Evolutionary conservation across 2,113 vertebrate genomes (phyloP).

Genomic region (Dendropsophus ebraccatus): DNA sequence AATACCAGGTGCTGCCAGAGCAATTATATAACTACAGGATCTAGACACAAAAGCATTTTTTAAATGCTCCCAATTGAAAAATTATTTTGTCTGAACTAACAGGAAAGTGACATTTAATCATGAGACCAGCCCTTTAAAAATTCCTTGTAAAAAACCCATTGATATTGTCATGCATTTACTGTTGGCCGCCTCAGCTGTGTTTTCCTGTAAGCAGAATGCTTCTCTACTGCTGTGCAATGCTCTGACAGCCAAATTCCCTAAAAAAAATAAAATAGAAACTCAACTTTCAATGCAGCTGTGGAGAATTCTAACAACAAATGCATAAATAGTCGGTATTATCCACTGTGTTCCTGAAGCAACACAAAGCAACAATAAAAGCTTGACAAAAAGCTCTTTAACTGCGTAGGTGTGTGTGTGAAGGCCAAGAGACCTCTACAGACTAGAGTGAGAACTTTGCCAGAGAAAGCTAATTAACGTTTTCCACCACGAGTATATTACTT

Average conservation of each 20-base stretch:
- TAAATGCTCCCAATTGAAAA: no score
- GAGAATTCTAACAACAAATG: constrained; percentile 49
- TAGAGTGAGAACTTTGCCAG: constrained; percentile 30
- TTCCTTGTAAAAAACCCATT: background rate
- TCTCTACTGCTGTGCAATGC: background rate
- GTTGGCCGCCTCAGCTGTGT: background rate
- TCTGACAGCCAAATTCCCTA: constrained; percentile 32
- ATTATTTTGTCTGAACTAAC: no score
- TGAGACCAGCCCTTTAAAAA: background rate
- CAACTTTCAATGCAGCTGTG: constrained; percentile 29
- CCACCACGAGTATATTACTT: constrained; percentile 28
- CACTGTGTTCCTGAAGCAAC: constrained; percentile 7
- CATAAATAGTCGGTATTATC: constrained; percentile 32
- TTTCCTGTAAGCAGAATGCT: background rate
- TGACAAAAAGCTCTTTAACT: constrained; percentile 1
- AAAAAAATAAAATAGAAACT: background rate
- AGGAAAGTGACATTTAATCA: no score
- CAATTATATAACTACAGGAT: no score
- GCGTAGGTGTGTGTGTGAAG: constrained; percentile 31
- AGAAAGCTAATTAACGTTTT: constrained; percentile 35
- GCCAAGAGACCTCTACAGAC: constrained; percentile 3
- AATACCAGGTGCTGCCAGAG: no score
- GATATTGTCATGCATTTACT: background rate
- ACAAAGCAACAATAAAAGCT: constrained; percentile 16
- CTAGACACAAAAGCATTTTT: no score